Percentiles rank a stretch among this genome's conserved stretches.
These are phyloP conservation scores for Sphecodes monilicornis DNA, from an alignment of 2,888 invertebrate species.

Conservation along the genomic window DNA sequence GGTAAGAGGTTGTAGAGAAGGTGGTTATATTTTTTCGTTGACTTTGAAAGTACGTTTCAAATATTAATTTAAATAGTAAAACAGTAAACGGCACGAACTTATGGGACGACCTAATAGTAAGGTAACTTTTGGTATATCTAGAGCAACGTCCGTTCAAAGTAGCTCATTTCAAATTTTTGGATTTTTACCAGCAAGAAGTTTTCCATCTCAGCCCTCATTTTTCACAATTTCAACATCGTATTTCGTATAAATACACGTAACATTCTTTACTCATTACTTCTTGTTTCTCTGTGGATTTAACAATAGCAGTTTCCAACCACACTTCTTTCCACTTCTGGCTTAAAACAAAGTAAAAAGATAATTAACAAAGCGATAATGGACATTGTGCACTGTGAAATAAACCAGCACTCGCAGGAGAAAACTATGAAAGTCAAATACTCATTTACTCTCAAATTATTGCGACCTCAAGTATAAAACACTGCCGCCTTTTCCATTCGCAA, in stretches of 20 bases:
- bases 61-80: no score
- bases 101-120: no score
- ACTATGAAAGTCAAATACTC: neutral
- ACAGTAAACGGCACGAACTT: no score
- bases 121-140: neutral
- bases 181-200: neutral
- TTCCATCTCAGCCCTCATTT: neutral
- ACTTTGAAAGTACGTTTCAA: no score
- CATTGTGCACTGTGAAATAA: neutral
- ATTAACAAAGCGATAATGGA: neutral
- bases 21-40: no score
- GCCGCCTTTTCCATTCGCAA: neutral
- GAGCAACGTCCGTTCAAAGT: neutral
- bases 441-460: neutral
- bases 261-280: neutral
- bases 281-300: neutral
- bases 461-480: neutral
- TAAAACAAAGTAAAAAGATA: neutral
- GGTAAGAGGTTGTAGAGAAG: no score
- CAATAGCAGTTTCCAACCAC: neutral
- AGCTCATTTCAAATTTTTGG: neutral
- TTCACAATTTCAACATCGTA: neutral
- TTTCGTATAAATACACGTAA: neutral
- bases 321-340: neutral
- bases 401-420: neutral